Conservation (phyloP, 2,888 invertebrate species). For the Halocaridina rubra region DNA sequence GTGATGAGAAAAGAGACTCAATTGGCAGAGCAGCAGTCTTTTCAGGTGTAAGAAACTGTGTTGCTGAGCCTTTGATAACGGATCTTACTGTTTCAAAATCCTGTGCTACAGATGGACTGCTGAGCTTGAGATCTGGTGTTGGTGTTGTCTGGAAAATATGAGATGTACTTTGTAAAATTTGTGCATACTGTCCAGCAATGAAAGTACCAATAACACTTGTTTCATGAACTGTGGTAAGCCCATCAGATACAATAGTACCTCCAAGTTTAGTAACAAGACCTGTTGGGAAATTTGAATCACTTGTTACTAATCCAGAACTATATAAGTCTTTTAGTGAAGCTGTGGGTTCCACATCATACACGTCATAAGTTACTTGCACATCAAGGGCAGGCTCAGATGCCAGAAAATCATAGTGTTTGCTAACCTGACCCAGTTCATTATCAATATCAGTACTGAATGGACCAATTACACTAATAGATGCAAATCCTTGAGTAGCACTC, state of each 20-base stretch:
- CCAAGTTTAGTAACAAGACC: constrained; percentile 86
- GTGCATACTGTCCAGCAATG: constrained; percentile 86
- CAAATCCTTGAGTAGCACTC: constrained; percentile 54
- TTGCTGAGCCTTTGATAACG: constrained; percentile 62
- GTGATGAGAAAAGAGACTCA: constrained; percentile 71
- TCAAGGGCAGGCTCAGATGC: constrained; percentile 70
- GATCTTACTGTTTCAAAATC: constrained; percentile 60
- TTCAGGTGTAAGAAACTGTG: constrained; percentile 61
- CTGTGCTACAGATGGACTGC: not conserved
- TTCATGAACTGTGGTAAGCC: constrained; percentile 85
- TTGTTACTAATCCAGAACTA: constrained; percentile 81
- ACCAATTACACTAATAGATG: constrained; percentile 50
- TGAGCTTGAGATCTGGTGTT: constrained; percentile 70
- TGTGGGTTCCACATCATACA: constrained; percentile 74
- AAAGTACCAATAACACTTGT: constrained; percentile 90
- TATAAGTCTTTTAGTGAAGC: constrained; percentile 84
- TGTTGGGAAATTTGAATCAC: constrained; percentile 70
- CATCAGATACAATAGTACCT: constrained; percentile 85
- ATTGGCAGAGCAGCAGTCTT: constrained; percentile 68
- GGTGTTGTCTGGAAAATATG: constrained; percentile 76
- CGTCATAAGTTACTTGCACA: constrained; percentile 72
- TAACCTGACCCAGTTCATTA: constrained; percentile 65
- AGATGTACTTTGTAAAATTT: constrained; percentile 85
- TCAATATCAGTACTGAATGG: constrained; percentile 51
- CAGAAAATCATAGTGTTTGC: constrained; percentile 52